These are phyloP conservation scores for Criorhina ranunculi DNA, from an alignment of 2,888 invertebrate genomes.

Conservation along the genomic window DNA sequence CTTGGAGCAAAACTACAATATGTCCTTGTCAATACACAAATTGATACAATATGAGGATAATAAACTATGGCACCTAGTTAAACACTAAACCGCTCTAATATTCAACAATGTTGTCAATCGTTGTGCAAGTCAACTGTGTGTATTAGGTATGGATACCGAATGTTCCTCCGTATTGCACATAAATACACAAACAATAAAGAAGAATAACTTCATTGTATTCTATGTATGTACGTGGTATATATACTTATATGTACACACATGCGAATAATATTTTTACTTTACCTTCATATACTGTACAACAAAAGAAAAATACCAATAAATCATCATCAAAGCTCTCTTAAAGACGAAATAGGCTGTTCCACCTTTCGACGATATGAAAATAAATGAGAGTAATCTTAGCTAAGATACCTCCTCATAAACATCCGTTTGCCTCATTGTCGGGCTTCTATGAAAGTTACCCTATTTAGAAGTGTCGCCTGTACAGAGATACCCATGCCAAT, in stretches of 20 bases:
- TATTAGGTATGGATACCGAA: conserved; percentile 5
- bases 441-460: conserved; percentile 47
- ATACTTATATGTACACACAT: too few relatives aligned
- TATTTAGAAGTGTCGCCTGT: conserved; percentile 37
- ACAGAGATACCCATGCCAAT: conserved; percentile 52
- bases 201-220: conserved; percentile 69
- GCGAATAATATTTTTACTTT: conserved; percentile 42
- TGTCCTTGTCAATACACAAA: too few relatives aligned
- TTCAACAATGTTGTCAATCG: conserved; percentile 11
- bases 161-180: too few relatives aligned
- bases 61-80: too few relatives aligned
- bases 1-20: too few relatives aligned
- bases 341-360: conserved; percentile 56
- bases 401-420: conserved; percentile 69
- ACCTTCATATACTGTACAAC: conserved; percentile 51
- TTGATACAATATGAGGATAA: too few relatives aligned
- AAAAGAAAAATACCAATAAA: conserved; percentile 54
- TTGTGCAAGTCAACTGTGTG: background rate
- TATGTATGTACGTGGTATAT: too few relatives aligned
- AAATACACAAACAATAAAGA: conserved; percentile 55
- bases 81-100: too few relatives aligned
- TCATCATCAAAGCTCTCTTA: conserved; percentile 64
- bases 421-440: conserved; percentile 66
- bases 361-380: conserved; percentile 69
- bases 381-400: conserved; percentile 71